Conservation (phyloP, 2,888 invertebrate genomes). For the Cheilosia scutellata region DNA sequence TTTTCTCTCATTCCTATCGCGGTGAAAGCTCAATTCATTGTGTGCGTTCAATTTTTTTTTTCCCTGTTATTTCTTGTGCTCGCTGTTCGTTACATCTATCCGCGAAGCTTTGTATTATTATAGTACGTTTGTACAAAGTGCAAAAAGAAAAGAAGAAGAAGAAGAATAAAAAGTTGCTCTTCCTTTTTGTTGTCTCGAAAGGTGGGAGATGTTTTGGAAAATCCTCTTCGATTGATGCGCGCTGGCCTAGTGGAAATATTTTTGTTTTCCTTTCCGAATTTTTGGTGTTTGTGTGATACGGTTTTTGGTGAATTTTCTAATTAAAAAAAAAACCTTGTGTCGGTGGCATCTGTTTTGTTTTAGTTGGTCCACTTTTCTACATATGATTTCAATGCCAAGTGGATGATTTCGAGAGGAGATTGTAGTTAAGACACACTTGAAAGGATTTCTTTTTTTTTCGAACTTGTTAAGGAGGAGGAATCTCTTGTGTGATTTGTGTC, state of each 20-base stretch:
- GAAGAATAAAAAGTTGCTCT: conserved; percentile 14
- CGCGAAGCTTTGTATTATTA: conserved; percentile 44
- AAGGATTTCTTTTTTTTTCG: background rate
- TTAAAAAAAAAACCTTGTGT: conserved; percentile 21
- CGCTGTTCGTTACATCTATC: conserved; percentile 16
- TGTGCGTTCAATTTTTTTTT: conserved; percentile 2
- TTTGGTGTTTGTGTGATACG: background rate
- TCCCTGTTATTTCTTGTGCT: background rate
- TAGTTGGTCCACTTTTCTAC: background rate
- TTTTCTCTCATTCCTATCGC: conserved; percentile 35
- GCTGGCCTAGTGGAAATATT: conserved; percentile 41
- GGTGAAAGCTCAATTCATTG: conserved; percentile 31
- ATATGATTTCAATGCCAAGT: conserved; percentile 69
- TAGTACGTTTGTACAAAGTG: conserved; percentile 43
- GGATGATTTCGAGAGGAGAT: conserved; percentile 30
- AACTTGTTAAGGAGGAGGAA: background rate
- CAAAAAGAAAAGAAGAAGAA: conserved; percentile 18
- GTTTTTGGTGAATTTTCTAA: background rate
- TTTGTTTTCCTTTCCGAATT: conserved; percentile 50
- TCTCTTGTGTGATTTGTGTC: background rate
- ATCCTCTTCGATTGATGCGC: conserved; percentile 53
- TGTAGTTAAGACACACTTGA: conserved; percentile 16
- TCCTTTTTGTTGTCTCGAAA: conserved; percentile 17
- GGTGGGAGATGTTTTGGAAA: conserved; percentile 54
- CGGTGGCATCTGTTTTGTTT: background rate